Percentiles rank a stretch among this genome's conserved stretches.
Conservation (phyloP, 1,140 invertebrate genomes). For the Hypsibius dujardini region DNA sequence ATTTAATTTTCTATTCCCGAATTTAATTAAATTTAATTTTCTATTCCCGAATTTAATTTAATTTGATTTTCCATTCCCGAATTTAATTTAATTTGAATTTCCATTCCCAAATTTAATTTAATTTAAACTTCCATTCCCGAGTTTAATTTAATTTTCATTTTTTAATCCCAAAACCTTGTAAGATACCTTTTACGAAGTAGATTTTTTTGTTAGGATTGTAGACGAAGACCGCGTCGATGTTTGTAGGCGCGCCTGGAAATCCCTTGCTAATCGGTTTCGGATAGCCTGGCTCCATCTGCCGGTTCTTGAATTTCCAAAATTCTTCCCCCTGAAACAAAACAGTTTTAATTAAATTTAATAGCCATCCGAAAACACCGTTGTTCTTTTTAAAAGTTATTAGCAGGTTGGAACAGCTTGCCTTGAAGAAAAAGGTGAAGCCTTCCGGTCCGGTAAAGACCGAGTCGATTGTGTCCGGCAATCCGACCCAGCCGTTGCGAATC, state of each 20-base stretch:
- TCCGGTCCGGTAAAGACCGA: constrained; percentile 76
- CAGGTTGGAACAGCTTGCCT: constrained; percentile 38
- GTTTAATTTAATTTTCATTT: too few relatives aligned
- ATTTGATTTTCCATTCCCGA: too few relatives aligned
- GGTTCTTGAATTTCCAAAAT: constrained; percentile 77
- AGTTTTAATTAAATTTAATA: constrained; percentile 9
- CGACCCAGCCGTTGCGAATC: constrained; percentile 59
- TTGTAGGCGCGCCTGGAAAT: constrained; percentile 17
- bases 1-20: neutral
- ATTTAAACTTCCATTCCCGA: too few relatives aligned
- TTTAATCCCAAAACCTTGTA: too few relatives aligned
- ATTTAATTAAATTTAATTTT: too few relatives aligned
- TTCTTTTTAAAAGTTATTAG: constrained; percentile 26
- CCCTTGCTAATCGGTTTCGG: constrained; percentile 15
- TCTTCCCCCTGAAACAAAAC: constrained; percentile 45
- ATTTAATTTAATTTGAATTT: too few relatives aligned
- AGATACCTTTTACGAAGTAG: constrained; percentile 45
- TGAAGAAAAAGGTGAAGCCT: constrained; percentile 78
- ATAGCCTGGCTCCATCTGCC: constrained; percentile 31
- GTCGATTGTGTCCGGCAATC: constrained; percentile 65
- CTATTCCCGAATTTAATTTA: too few relatives aligned
- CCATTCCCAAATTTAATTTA: too few relatives aligned
- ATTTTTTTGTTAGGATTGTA: neutral
- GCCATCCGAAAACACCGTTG: constrained; percentile 16
- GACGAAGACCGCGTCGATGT: constrained; percentile 13